These are phyloP conservation scores for Chrysolina americana DNA, from an alignment of 2,888 invertebrate species.

Conservation along the genomic window DNA sequence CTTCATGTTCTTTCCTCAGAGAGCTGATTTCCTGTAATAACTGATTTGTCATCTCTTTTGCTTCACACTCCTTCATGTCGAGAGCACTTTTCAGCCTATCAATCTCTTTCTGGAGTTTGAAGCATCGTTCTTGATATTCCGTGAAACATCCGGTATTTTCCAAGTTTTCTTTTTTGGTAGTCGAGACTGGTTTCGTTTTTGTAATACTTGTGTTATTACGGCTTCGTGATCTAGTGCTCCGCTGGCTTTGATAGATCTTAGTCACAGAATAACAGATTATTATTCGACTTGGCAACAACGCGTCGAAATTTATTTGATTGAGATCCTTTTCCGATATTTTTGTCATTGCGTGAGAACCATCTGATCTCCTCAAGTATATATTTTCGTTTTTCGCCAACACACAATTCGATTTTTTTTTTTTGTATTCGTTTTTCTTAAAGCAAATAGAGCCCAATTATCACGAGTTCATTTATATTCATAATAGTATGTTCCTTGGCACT, in stretches of 20 bases:
- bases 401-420: too few species aligned
- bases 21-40: background rate
- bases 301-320: too few species aligned
- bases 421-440: too few species aligned
- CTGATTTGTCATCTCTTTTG: background rate
- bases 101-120: background rate
- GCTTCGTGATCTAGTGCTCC: background rate
- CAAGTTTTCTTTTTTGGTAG: background rate
- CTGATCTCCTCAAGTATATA: too few species aligned
- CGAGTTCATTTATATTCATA: too few species aligned
- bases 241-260: background rate
- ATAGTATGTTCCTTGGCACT: too few species aligned
- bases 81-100: background rate
- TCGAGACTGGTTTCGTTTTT: background rate
- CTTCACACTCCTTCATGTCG: background rate
- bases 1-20: too few species aligned
- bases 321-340: too few species aligned
- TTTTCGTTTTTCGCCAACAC: too few species aligned
- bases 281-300: background rate
- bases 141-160: background rate
- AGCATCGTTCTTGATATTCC: background rate
- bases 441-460: too few species aligned
- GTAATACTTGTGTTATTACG: background rate
- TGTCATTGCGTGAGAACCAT: too few species aligned
- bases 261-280: background rate